Evolutionary conservation across 2,888 invertebrate genomes (phyloP), one percentile per base, ranked within the genome.

Genomic region (Dusona sp.): DNA sequence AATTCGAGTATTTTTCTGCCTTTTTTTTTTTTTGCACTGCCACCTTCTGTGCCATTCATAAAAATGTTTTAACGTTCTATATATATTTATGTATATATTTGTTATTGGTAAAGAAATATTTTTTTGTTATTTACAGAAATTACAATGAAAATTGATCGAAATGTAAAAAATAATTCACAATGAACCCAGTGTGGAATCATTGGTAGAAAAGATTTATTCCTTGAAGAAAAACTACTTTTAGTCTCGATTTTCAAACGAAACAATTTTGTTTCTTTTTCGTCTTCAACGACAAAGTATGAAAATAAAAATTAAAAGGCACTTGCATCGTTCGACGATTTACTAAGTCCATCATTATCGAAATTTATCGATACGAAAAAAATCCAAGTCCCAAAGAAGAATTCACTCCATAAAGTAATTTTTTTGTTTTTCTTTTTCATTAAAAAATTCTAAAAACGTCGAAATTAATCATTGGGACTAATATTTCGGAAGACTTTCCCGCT

Each of bases 1-100:
- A 54, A 79, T 74, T 70, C 38, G 74, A 85, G 79, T 79, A 85
- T 82, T 85, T 48, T 25, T 82, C 38, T 1, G 79, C 75, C 82
- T 82, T 85, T 48, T 25, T 82, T 48, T 1, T 54, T 73, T 25
- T 9, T 72, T 38, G 11, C 51, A 70, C 78, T 61, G 19, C 9
- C 82, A 45, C 22, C 13, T 36, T 38, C 16, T 19, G 38, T n/a
- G 19, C 65, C n/a, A 45, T n/a, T 67, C 29, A 38, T 16, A 29
- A 75, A 29, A 81, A 68, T n/a, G 36, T 36, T 38, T 78, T 36
- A 25, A 38, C 42, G 22, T 33, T 67, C 13, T n/a, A 33, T 65
- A 51, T 51, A 78, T 54, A 19, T 22, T 29, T 61, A 19, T 29
- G 25, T 61, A 29, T 25, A 29, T 16, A 11, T 19, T 42, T 19